Conservation (phyloP, 2,888 invertebrate genomes). For the Antitype chi region DNA sequence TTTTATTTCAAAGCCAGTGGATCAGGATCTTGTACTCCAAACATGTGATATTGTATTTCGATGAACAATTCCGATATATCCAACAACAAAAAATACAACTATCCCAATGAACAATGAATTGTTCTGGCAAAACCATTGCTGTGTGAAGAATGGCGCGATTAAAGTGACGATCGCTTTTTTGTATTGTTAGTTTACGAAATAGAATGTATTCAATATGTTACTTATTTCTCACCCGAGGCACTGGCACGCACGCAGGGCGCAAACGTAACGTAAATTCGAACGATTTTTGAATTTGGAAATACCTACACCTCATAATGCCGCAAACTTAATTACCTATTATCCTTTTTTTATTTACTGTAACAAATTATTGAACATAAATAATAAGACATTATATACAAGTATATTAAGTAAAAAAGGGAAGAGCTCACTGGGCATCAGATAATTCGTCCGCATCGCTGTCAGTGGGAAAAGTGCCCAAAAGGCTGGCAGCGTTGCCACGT, state of each 20-base stretch:
- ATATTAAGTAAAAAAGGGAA: too few relatives aligned
- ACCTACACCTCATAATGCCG: too few relatives aligned
- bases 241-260: too few relatives aligned
- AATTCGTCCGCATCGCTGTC: too few relatives aligned
- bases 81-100: background rate
- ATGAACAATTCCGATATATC: background rate
- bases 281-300: too few relatives aligned
- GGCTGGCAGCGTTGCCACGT: too few relatives aligned
- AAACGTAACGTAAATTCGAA: background rate
- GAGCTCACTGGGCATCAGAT: too few relatives aligned
- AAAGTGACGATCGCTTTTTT: constrained; percentile 11
- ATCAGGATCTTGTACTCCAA: background rate
- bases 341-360: background rate
- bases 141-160: constrained; percentile 11
- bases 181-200: background rate
- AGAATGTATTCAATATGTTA: background rate
- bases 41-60: background rate
- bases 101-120: background rate
- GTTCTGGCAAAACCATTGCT: constrained; percentile 4
- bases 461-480: too few relatives aligned
- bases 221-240: background rate
- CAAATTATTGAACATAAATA: too few relatives aligned
- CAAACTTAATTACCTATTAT: too few relatives aligned
- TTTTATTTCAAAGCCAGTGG: background rate
- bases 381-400: too few relatives aligned